Evolutionary conservation across 2,113 vertebrate genomes (phyloP).

Genomic region (Patagioenas fasciata): DNA sequence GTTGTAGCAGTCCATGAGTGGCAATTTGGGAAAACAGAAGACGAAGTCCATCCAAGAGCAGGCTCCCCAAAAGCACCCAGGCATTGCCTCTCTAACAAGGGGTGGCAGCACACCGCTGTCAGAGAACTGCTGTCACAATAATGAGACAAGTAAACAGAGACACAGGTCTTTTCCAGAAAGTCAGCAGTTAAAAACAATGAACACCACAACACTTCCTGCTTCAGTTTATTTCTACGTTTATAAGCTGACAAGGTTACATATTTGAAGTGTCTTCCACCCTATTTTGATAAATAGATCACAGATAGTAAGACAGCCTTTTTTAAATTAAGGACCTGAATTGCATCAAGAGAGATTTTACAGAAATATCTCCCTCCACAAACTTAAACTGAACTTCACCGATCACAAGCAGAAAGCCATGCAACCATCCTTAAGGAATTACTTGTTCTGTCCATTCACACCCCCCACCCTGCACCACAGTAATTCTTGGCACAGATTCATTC

Average conservation of each 20-base stretch:
- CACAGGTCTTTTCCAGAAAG: constrained; percentile 9
- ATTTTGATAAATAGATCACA: constrained; percentile 15
- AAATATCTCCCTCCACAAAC: constrained; percentile 20
- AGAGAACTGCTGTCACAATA: not conserved
- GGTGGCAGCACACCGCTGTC: not conserved
- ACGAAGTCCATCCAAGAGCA: not conserved
- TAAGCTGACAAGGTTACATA: constrained; percentile 32
- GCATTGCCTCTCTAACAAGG: not conserved
- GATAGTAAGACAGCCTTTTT: constrained; percentile 12
- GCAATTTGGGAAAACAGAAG: not conserved
- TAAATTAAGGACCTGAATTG: constrained; percentile 43
- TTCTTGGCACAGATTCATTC: not conserved
- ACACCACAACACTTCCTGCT: not conserved
- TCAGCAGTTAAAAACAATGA: constrained; percentile 46
- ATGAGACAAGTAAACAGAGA: constrained; percentile 18
- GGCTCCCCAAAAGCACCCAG: not conserved
- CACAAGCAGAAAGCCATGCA: not conserved
- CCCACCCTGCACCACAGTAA: not conserved
- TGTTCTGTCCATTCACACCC: not conserved
- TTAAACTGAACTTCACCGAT: constrained; percentile 16
- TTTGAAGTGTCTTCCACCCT: constrained; percentile 2
- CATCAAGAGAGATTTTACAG: not conserved
- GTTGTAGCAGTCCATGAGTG: not conserved
- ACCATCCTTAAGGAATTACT: not conserved
- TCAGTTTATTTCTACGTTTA: constrained; percentile 44